Conservation (phyloP, 2,113 vertebrate species). For the Myxocyprinus asiaticus region DNA sequence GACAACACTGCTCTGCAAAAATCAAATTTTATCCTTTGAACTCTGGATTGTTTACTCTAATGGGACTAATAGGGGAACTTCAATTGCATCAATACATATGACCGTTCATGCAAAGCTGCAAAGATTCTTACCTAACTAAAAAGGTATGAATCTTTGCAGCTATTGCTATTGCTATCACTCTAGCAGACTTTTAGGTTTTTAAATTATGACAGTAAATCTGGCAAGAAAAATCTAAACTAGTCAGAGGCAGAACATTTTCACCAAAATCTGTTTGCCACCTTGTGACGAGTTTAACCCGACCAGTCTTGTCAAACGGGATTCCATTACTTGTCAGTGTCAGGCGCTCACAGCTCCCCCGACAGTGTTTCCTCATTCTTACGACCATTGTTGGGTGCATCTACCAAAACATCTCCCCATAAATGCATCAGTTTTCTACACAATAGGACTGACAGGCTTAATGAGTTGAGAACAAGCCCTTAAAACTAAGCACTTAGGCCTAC, state of each 20-base stretch:
- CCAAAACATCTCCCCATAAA: constrained; percentile 48
- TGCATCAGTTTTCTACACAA: constrained; percentile 54
- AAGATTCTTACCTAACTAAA: too few relatives aligned
- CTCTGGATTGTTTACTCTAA: not conserved
- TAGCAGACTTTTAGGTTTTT: too few relatives aligned
- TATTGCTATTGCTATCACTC: too few relatives aligned
- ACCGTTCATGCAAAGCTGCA: too few relatives aligned
- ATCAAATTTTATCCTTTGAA: not conserved
- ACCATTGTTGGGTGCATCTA: constrained; percentile 48
- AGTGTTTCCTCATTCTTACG: constrained; percentile 72
- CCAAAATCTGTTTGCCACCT: constrained; percentile 13
- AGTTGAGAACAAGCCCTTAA: constrained; percentile 44
- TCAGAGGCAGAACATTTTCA: not conserved
- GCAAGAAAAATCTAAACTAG: too few relatives aligned
- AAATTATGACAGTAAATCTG: too few relatives aligned
- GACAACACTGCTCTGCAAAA: constrained; percentile 16
- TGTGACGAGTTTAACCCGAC: constrained; percentile 36
- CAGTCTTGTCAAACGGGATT: constrained; percentile 56
- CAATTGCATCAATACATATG: too few relatives aligned
- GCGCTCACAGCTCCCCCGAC: constrained; percentile 33
- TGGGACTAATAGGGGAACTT: not conserved
- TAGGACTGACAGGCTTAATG: constrained; percentile 59
- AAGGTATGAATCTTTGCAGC: too few relatives aligned
- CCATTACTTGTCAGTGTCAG: constrained; percentile 43
- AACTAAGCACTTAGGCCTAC: not conserved